Base-by-base conservation (phyloP, 1,140 invertebrate species). In the Atta colombica region DNA sequence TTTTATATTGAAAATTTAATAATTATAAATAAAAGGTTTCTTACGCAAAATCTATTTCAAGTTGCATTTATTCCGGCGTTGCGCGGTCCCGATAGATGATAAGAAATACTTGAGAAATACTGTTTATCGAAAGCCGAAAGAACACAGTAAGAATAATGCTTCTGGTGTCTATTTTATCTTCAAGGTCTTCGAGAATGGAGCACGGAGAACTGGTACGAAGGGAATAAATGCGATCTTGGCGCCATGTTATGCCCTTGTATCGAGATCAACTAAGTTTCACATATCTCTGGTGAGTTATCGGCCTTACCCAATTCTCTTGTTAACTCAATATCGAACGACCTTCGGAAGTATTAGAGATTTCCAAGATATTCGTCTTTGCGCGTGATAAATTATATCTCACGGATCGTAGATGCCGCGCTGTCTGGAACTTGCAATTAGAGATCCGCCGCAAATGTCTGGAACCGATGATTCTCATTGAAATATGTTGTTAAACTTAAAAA, bases 101-200 rank as follows among this genome's bases (percentile, higher is more conserved):
- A 78, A 84, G 45, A 53, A 21, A 66, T 18, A 16, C 16, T 85
- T 85, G 58, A 63, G 58, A 77, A 35, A 77, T 77, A 71, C 8
- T n/a, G 51, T 81, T 71, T 61, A 21, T 31, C 31, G 14, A 8
- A 39, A 51, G 25, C 25, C 1, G 65, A 68, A 45, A 21, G 31
- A 58, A 28, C 39, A 55, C 55, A 28, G 31, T 45, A 31, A 51
- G 16, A 85, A 85, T 85, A 85, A 85, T 53, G 6, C 14, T 77
- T 77, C 16, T 35, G 16, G 72, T 53, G 71, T 77, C 49, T 75
- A 10, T 78, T 85, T 85, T 85, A 66, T 85, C 74, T 85, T 85
- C 74, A 85, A 78, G 61, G 61, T 77, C 18, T 60, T 25, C 10
- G 25, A 7, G 74, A 51, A 55, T 39, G 72, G 16, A 77, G 45